Conservation (phyloP, 1,140 invertebrate genomes). For the Branchinecta lynchi region DNA sequence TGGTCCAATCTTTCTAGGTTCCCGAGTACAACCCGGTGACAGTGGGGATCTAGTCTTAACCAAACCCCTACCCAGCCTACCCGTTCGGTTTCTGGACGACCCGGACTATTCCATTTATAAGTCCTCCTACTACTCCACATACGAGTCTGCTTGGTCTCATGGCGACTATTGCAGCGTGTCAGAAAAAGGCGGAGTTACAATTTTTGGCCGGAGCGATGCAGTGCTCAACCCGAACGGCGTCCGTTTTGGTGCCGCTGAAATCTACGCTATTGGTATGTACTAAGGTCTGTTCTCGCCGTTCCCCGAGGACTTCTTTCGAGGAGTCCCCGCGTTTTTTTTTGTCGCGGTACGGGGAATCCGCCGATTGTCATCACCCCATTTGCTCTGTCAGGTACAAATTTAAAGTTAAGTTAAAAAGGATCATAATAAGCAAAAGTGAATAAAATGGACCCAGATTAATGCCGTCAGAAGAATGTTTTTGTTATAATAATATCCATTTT, state of each 20-base stretch:
- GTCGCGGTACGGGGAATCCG: too few relatives aligned
- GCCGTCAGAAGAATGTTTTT: too few relatives aligned
- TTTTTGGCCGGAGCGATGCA: neutral
- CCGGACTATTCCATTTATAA: neutral
- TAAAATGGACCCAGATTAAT: too few relatives aligned
- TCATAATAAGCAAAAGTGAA: too few relatives aligned
- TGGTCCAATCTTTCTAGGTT: neutral
- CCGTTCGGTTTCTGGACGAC: neutral
- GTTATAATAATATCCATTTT: too few relatives aligned
- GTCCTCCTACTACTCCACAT: neutral
- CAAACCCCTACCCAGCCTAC: conserved; percentile 6
- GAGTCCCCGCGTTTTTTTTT: too few relatives aligned
- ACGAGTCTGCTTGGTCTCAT: neutral
- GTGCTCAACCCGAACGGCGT: conserved; percentile 2
- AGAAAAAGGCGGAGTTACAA: neutral
- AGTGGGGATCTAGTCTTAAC: neutral
- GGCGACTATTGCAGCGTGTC: neutral
- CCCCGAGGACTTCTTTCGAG: too few relatives aligned
- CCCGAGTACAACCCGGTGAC: neutral
- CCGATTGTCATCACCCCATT: too few relatives aligned
- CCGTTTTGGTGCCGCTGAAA: neutral
- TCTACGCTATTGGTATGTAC: conserved; percentile 9
- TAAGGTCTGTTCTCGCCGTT: too few relatives aligned
- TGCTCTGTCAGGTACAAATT: too few relatives aligned
- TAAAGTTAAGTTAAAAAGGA: too few relatives aligned